phyloP scores from a whole-genome alignment of 2,888 invertebrate genomes.

The Macrophya alboannulata region DNA sequence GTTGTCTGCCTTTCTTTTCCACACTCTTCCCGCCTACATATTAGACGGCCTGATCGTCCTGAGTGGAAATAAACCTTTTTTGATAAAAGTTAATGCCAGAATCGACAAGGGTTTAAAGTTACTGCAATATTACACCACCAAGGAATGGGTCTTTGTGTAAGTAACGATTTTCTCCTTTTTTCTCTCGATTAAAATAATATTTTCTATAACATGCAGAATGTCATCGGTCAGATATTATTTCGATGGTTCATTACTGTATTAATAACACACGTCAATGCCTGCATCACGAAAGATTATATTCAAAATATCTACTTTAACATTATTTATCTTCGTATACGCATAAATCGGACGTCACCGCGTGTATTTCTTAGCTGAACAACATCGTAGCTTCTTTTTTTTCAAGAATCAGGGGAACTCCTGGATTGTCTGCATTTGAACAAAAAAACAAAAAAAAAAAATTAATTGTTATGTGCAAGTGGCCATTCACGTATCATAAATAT shows the following conservation, averaged over 20 bases:
- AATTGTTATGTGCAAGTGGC: background rate
- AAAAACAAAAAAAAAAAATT: background rate
- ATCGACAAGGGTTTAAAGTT: conserved; percentile 85
- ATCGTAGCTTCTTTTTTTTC: background rate
- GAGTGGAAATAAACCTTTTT: conserved; percentile 88
- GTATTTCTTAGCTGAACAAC: background rate
- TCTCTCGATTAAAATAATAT: background rate
- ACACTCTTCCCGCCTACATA: conserved; percentile 89
- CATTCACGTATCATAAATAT: no score
- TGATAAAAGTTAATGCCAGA: conserved; percentile 85
- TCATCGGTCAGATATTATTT: background rate
- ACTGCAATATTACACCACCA: conserved; percentile 90
- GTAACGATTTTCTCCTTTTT: conserved; percentile 45
- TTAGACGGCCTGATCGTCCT: conserved; percentile 87
- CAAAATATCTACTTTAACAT: background rate
- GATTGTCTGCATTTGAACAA: background rate
- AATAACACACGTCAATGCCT: background rate
- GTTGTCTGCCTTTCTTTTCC: conserved; percentile 87
- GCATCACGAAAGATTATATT: background rate
- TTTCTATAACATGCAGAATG: background rate
- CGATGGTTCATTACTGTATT: background rate
- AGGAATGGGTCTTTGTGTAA: conserved; percentile 89
- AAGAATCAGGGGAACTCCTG: background rate
- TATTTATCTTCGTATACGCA: background rate
- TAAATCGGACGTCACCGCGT: background rate